Evolutionary conservation across 2,888 invertebrate genomes (phyloP).

Genomic region (Nasonia oneida): DNA sequence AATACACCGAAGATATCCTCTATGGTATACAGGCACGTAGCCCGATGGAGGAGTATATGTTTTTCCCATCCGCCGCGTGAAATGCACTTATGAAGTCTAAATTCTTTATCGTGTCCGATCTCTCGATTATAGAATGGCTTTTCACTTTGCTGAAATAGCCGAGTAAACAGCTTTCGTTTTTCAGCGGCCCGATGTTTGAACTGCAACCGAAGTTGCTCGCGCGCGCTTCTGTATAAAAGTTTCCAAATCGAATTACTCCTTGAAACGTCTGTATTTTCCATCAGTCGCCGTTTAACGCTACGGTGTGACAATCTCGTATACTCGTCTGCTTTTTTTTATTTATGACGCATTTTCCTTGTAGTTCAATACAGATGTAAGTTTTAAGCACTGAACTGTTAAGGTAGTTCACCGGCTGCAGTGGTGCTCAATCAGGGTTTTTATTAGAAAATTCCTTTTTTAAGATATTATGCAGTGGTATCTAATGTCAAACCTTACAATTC

Average conservation of each 20-base stretch:
- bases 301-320: neutral
- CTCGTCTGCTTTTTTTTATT: neutral
- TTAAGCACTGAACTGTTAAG: too few relatives aligned
- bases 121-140: neutral
- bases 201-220: neutral
- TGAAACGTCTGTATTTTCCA: neutral
- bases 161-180: constrained; percentile 1
- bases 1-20: neutral
- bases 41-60: neutral
- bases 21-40: neutral
- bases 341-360: neutral
- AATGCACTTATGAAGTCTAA: neutral
- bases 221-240: neutral
- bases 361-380: too few relatives aligned
- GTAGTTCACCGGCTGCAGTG: too few relatives aligned
- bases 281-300: neutral
- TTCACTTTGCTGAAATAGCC: constrained; percentile 9
- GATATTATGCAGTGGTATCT: too few relatives aligned
- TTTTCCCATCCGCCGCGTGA: neutral
- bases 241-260: neutral
- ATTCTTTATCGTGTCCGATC: constrained; percentile 10
- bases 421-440: too few relatives aligned
- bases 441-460: too few relatives aligned
- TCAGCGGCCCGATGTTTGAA: neutral
- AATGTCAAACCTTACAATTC: too few relatives aligned